These are phyloP conservation scores for Elegia similella DNA, from an alignment of 2,888 invertebrate genomes.

Conservation along the genomic window DNA sequence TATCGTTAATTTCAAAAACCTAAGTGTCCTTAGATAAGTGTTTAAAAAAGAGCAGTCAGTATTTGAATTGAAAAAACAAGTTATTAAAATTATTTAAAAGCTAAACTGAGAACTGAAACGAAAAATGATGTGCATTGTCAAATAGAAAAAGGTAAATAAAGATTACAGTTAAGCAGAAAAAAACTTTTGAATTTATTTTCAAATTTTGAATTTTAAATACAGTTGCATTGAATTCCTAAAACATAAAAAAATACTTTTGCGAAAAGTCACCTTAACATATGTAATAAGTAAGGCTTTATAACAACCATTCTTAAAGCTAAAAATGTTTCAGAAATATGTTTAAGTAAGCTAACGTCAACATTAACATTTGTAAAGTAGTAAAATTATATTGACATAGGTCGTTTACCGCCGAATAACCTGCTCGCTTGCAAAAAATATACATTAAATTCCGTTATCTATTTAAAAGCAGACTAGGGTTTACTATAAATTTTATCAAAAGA, in stretches of 20 bases:
- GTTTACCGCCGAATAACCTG: constrained; percentile 9
- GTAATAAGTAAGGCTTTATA: background rate
- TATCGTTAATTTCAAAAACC: too few species aligned
- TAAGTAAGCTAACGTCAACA: constrained; percentile 3
- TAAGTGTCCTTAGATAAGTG: too few species aligned
- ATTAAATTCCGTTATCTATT: background rate
- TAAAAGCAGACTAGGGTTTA: background rate
- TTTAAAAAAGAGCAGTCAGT: background rate
- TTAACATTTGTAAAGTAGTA: constrained; percentile 15
- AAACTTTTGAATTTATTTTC: too few species aligned
- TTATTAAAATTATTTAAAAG: too few species aligned
- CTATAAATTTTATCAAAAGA: too few species aligned
- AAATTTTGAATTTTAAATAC: too few species aligned
- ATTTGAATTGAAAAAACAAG: background rate
- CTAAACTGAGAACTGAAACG: too few species aligned
- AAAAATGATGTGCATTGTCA: too few species aligned
- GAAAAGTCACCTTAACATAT: background rate
- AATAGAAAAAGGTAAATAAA: too few species aligned
- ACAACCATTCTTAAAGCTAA: background rate
- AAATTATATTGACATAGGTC: background rate
- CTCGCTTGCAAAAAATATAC: constrained; percentile 17
- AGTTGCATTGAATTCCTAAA: too few species aligned
- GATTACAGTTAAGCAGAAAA: too few species aligned
- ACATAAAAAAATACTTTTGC: background rate
- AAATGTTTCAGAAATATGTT: background rate